These are phyloP conservation scores for Anneissia japonica DNA, from an alignment of 35 echinoderm and acorn worm genomes.

Conservation along the genomic window DNA sequence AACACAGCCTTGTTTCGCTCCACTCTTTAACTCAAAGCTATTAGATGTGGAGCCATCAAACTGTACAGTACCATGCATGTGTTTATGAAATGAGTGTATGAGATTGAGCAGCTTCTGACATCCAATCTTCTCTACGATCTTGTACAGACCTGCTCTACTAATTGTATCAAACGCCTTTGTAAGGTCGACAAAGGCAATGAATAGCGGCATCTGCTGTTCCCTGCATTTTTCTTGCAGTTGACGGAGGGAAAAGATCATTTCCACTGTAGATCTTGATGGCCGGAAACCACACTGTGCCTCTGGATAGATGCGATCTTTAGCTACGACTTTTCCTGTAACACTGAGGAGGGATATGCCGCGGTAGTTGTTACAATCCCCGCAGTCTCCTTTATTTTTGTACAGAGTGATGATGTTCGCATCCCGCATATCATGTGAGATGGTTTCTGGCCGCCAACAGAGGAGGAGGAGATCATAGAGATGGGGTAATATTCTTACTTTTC, in stretches of 20 bases:
- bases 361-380: conserved; percentile 56
- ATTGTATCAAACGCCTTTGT: conserved; percentile 39
- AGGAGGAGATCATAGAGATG: conserved; percentile 35
- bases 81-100: conserved; percentile 13
- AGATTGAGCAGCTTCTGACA: conserved; percentile 19
- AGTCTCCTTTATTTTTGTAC: conserved; percentile 54
- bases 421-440: conserved; percentile 26
- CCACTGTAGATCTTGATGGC: not conserved
- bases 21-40: not conserved
- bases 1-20: conserved; percentile 18
- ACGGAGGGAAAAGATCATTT: not conserved
- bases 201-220: conserved; percentile 3
- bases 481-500: conserved; percentile 23
- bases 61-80: conserved; percentile 8
- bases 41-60: not conserved
- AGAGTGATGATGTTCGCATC: conserved; percentile 48
- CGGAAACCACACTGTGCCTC: not conserved
- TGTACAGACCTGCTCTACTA: conserved; percentile 15
- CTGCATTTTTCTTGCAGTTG: not conserved
- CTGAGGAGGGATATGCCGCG: conserved; percentile 36
- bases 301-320: conserved; percentile 7
- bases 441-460: conserved; percentile 32
- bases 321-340: conserved; percentile 30
- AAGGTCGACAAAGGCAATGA: conserved; percentile 22
- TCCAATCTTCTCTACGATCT: conserved; percentile 11